Conservation (phyloP, 2,888 invertebrate genomes). For the Leptinotarsa tumamoca region DNA sequence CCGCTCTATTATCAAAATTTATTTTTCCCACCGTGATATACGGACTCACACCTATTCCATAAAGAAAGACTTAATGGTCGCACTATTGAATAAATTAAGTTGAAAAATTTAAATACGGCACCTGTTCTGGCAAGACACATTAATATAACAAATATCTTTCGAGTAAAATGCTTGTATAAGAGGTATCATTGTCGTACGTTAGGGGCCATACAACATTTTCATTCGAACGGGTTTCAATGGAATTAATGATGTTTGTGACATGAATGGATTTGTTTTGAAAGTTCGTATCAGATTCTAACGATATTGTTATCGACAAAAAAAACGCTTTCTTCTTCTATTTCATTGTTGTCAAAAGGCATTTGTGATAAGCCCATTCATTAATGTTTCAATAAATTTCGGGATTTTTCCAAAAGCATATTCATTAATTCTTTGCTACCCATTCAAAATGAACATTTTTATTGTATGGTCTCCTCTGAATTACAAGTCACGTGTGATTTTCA, state of each 20-base stretch:
- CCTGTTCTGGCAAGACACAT: conserved; percentile 24
- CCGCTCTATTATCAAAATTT: conserved; percentile 25
- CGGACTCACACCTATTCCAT: conserved; percentile 23
- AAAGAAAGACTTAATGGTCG: conserved; percentile 18
- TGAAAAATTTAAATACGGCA: conserved; percentile 31
- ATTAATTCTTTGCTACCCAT: background rate
- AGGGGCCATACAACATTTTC: background rate
- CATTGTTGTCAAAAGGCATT: no score
- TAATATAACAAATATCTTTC: conserved; percentile 28
- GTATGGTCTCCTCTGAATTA: no score
- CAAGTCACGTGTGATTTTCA: no score
- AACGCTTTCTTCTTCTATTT: no score
- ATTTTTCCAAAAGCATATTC: background rate
- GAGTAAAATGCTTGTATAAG: conserved; percentile 18
- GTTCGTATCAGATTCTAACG: background rate
- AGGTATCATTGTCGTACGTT: conserved; percentile 9
- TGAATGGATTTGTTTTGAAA: conserved; percentile 5
- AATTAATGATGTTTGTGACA: conserved; percentile 5
- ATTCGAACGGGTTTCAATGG: background rate
- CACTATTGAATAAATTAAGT: conserved; percentile 28
- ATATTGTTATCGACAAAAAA: background rate
- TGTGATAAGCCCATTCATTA: no score
- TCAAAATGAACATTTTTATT: background rate
- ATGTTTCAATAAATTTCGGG: no score
- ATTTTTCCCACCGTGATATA: conserved; percentile 20